Percentiles rank a stretch among this genome's conserved stretches.
Conservation (phyloP, 2,888 invertebrate species). For the Entomobrya proxima region DNA sequence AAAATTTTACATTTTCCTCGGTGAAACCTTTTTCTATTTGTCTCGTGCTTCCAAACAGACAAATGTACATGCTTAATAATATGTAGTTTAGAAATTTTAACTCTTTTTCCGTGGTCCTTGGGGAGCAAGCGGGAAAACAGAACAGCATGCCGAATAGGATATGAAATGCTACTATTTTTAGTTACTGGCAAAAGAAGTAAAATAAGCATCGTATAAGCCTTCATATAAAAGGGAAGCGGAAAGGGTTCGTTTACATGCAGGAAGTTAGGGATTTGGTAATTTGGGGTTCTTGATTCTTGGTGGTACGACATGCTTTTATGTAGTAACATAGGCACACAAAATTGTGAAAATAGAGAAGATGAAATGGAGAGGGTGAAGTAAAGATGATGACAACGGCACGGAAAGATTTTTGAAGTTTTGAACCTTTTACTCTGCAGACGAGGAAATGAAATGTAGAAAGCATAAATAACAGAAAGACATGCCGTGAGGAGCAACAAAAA, state of each 20-base stretch:
- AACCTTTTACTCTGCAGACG: background rate
- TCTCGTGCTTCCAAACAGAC: background rate
- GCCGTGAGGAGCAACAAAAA: background rate
- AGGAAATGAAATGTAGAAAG: background rate
- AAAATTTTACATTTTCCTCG: background rate
- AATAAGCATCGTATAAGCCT: background rate
- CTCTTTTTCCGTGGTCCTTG: slow-evolving; percentile 24
- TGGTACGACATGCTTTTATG: background rate
- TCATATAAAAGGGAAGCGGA: slow-evolving; percentile 42
- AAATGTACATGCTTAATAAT: slow-evolving; percentile 35
- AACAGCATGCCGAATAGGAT: background rate
- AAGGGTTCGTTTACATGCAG: slow-evolving; percentile 52
- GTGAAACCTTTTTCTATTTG: background rate
- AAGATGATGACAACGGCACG: background rate
- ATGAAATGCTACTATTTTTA: background rate
- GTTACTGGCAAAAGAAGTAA: background rate
- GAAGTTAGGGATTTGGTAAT: slow-evolving; percentile 60
- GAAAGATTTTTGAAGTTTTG: slow-evolving; percentile 28
- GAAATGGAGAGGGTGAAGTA: background rate
- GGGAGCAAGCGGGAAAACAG: slow-evolving; percentile 37
- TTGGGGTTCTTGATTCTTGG: slow-evolving; percentile 34
- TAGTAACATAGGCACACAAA: background rate
- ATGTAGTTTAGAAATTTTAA: slow-evolving; percentile 25
- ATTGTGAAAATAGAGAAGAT: background rate
- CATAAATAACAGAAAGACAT: slow-evolving; percentile 8